phyloP scores from a whole-genome alignment of 2,797 vertebrate genomes.

The Zenarchopterus dispar region DNA sequence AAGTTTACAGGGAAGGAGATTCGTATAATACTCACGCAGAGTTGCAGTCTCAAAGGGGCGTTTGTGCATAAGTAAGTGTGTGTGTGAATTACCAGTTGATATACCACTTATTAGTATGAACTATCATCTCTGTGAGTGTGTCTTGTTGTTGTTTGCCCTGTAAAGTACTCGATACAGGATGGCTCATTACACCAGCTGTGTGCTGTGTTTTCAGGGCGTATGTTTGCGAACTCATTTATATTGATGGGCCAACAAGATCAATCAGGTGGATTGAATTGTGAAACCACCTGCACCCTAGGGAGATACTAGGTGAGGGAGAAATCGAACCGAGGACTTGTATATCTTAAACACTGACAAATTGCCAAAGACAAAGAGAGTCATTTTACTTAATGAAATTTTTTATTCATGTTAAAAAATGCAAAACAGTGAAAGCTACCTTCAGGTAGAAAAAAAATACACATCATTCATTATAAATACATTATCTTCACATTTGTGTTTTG shows the following conservation, averaged over 20 bases:
- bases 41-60: constrained; percentile 4
- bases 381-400: constrained; percentile 16
- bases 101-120: constrained; percentile 44
- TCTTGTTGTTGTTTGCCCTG: constrained; percentile 58
- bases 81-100: constrained; percentile 5
- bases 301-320: background rate
- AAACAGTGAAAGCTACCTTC: background rate
- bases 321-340: background rate
- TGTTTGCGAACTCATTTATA: constrained; percentile 32
- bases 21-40: constrained; percentile 36
- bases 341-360: background rate
- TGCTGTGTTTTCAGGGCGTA: constrained; percentile 11
- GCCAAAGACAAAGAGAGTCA: background rate
- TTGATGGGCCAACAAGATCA: constrained; percentile 52
- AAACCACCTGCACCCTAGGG: constrained; percentile 28
- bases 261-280: constrained; percentile 42
- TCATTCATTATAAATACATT: too few relatives aligned
- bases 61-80: background rate
- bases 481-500: too few relatives aligned
- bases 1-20: constrained; percentile 49
- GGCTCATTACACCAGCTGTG: constrained; percentile 44
- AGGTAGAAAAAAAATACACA: too few relatives aligned
- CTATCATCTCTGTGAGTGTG: constrained; percentile 39
- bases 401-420: background rate
- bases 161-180: constrained; percentile 44